Conservation (phyloP, 37 sponge, comb jelly and placozoan species). For the Cliona cf. orientalis region DNA sequence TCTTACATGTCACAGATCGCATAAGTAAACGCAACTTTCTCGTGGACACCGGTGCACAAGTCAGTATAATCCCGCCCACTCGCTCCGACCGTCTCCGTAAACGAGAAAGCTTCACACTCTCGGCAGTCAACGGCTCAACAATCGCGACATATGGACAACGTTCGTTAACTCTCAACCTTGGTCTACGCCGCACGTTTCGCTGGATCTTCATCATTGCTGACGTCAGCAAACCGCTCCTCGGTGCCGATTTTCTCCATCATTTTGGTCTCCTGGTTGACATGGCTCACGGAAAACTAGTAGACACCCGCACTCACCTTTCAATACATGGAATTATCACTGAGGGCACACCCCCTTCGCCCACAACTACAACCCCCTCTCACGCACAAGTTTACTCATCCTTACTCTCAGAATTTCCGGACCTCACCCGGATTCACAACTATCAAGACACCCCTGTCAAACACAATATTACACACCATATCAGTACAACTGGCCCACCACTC, state of each 20-base stretch:
- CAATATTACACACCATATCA: constrained; percentile 49
- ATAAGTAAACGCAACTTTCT: constrained; percentile 23
- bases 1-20: constrained; percentile 30
- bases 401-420: constrained; percentile 53
- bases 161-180: constrained; percentile 68
- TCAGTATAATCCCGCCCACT: constrained; percentile 28
- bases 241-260: constrained; percentile 66
- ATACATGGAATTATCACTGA: constrained; percentile 27
- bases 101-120: constrained; percentile 2
- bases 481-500: constrained; percentile 68
- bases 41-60: constrained; percentile 58
- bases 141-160: constrained; percentile 18
- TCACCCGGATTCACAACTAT: constrained; percentile 7
- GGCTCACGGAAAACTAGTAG: constrained; percentile 35
- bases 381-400: constrained; percentile 32
- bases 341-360: constrained; percentile 16
- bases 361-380: not conserved
- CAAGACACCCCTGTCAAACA: constrained; percentile 53
- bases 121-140: constrained; percentile 27
- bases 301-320: constrained; percentile 30
- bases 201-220: constrained; percentile 84
- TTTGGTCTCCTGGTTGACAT: constrained; percentile 67
- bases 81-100: not conserved
- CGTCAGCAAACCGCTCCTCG: constrained; percentile 56
- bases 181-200: constrained; percentile 41